Evolutionary conservation across 2,113 vertebrate genomes (phyloP).

Genomic region (Gadus chalcogrammus): DNA sequence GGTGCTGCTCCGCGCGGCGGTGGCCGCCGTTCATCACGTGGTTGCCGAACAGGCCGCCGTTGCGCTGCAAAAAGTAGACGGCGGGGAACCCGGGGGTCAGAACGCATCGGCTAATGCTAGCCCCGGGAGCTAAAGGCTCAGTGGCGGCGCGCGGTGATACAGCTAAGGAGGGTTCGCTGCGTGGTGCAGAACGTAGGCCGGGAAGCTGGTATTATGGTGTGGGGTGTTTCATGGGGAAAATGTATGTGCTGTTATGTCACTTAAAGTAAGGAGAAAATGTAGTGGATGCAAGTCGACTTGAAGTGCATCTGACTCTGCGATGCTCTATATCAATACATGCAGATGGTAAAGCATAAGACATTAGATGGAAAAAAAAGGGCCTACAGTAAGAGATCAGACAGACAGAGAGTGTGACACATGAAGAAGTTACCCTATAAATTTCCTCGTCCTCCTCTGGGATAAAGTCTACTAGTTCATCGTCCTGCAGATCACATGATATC

Average conservation of each 20-base stretch:
- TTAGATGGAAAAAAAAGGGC: not conserved
- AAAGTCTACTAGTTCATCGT: conserved; percentile 95
- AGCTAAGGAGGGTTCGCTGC: conserved; percentile 51
- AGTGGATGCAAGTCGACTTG: conserved; percentile 18
- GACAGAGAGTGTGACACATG: conserved; percentile 44
- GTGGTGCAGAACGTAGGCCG: conserved; percentile 62
- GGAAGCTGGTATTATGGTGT: conserved; percentile 64
- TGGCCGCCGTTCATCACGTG: conserved; percentile 92
- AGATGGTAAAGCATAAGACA: not conserved
- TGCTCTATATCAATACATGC: not conserved
- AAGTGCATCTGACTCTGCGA: conserved; percentile 13
- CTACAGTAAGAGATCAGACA: not conserved
- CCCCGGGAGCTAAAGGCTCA: not conserved
- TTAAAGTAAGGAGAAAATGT: conserved; percentile 40
- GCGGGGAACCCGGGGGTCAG: conserved; percentile 56
- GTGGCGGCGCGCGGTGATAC: conserved; percentile 31
- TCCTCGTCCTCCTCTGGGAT: conserved; percentile 95
- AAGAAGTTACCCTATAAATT: conserved; percentile 93
- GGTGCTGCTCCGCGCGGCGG: conserved; percentile 84
- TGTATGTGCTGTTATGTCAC: conserved; percentile 38
- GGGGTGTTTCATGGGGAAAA: conserved; percentile 60
- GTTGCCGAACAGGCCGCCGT: conserved; percentile 95
- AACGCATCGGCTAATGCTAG: conserved; percentile 13
- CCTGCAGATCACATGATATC: conserved; percentile 99
- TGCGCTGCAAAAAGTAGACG: conserved; percentile 77